A percentile compares a stretch with the other conserved stretches of the same genome.
Evolutionary conservation across 2,113 vertebrate species (phyloP).

Genomic region (Puntigrus tetrazona): DNA sequence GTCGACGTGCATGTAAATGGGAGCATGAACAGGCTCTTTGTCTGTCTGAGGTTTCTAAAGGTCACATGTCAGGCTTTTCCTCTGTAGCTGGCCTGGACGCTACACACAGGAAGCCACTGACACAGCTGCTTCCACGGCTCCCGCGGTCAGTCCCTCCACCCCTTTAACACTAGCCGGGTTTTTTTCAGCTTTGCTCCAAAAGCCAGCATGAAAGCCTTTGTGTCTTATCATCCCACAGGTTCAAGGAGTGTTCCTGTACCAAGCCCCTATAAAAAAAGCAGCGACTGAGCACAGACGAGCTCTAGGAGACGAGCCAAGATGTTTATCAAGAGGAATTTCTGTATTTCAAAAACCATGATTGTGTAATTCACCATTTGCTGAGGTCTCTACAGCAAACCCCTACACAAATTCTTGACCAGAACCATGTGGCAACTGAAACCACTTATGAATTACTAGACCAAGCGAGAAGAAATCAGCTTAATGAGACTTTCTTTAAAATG

Average conservation of each 20-base stretch:
- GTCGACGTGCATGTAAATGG: conserved; percentile 72
- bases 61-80: conserved; percentile 61
- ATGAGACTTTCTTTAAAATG: conserved; percentile 20
- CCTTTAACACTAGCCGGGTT: conserved; percentile 27
- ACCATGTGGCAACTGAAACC: conserved; percentile 56
- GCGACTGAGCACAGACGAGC: neutral
- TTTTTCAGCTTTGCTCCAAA: conserved; percentile 25
- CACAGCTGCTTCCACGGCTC: conserved; percentile 51
- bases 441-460: conserved; percentile 10
- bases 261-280: conserved; percentile 3
- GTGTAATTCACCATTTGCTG: conserved; percentile 54
- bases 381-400: conserved; percentile 52
- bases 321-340: conserved; percentile 11
- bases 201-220: conserved; percentile 35
- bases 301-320: conserved; percentile 1
- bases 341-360: neutral
- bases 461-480: conserved; percentile 1
- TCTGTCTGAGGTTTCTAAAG: conserved; percentile 62
- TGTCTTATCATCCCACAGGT: conserved; percentile 37
- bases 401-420: conserved; percentile 65
- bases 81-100: conserved; percentile 51
- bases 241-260: conserved; percentile 21
- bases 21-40: conserved; percentile 72
- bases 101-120: conserved; percentile 61
- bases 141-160: conserved; percentile 3